Conservation (phyloP, 53 echinoderm and acorn worm genomes). For the Crossaster papposus region DNA sequence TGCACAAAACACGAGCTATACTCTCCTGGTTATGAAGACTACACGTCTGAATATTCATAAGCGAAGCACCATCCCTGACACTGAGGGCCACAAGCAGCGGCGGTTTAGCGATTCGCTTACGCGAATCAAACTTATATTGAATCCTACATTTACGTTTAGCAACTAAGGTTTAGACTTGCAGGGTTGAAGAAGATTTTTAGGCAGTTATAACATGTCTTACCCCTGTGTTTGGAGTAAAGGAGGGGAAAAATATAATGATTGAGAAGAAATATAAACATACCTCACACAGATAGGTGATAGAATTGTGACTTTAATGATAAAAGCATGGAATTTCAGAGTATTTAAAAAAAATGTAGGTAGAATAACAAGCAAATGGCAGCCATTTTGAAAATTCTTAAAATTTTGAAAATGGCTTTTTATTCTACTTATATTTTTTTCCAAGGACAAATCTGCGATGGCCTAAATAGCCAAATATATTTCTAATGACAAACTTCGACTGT, state of each 20-base stretch:
- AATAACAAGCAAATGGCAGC: too few relatives aligned
- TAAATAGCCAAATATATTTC: too few relatives aligned
- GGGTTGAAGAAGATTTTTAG: slow-evolving; percentile 66
- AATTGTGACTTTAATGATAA: too few relatives aligned
- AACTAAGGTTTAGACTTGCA: slow-evolving; percentile 82
- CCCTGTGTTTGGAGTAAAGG: slow-evolving; percentile 63
- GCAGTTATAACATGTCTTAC: slow-evolving; percentile 62
- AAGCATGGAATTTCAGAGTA: too few relatives aligned
- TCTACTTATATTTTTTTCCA: too few relatives aligned
- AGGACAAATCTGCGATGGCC: too few relatives aligned
- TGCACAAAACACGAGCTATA: neutral
- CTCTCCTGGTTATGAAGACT: neutral
- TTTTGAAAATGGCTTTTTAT: too few relatives aligned
- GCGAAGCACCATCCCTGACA: slow-evolving; percentile 21
- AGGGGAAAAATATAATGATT: slow-evolving; percentile 10
- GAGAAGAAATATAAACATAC: slow-evolving; percentile 2
- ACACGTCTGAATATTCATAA: neutral
- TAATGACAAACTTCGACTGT: too few relatives aligned
- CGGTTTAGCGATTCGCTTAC: slow-evolving; percentile 11
- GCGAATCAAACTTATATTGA: too few relatives aligned
- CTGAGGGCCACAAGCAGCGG: neutral
- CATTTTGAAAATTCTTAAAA: too few relatives aligned
- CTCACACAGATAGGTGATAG: slow-evolving; percentile 15
- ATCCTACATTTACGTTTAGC: slow-evolving; percentile 27
- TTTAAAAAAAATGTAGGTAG: too few relatives aligned